These are phyloP conservation scores for Maconellicoccus hirsutus DNA, from an alignment of 1,140 invertebrate genomes.

Conservation along the genomic window DNA sequence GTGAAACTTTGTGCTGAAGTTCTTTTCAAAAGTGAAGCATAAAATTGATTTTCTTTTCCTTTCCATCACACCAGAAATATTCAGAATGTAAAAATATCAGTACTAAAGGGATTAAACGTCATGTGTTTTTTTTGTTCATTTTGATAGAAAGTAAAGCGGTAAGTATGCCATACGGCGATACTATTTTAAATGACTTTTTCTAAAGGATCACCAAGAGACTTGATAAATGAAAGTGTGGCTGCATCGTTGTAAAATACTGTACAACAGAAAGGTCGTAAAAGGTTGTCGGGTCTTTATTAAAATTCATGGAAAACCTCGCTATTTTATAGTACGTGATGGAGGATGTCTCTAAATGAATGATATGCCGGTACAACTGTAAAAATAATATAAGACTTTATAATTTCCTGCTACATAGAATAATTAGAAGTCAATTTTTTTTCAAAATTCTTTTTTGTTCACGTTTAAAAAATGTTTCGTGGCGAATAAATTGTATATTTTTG, in stretches of 20 bases:
- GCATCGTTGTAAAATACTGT: neutral
- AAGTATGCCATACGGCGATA: neutral
- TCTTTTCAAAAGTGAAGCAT: too few species aligned
- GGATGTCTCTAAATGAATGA: neutral
- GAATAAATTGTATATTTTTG: too few species aligned
- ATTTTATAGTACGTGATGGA: neutral
- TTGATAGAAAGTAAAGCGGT: neutral
- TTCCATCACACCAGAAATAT: too few species aligned
- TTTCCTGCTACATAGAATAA: neutral
- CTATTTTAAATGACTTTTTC: neutral
- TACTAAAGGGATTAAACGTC: too few species aligned
- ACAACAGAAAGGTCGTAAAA: neutral
- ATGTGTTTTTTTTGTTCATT: neutral
- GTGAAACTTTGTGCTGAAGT: too few species aligned
- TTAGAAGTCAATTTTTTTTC: neutral
- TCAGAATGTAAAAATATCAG: too few species aligned
- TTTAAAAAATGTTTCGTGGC: too few species aligned
- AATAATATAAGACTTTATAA: neutral
- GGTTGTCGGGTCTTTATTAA: slow-evolving; percentile 1
- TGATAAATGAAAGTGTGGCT: neutral
- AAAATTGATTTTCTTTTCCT: too few species aligned
- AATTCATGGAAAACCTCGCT: slow-evolving; percentile 7
- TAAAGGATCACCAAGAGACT: neutral
- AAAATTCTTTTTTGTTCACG: too few species aligned
- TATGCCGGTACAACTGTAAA: neutral